Percentiles rank a stretch among this genome's conserved stretches.
These are phyloP conservation scores for Malacoctenus gilli DNA, from an alignment of 2,797 vertebrate species.

Conservation along the genomic window DNA sequence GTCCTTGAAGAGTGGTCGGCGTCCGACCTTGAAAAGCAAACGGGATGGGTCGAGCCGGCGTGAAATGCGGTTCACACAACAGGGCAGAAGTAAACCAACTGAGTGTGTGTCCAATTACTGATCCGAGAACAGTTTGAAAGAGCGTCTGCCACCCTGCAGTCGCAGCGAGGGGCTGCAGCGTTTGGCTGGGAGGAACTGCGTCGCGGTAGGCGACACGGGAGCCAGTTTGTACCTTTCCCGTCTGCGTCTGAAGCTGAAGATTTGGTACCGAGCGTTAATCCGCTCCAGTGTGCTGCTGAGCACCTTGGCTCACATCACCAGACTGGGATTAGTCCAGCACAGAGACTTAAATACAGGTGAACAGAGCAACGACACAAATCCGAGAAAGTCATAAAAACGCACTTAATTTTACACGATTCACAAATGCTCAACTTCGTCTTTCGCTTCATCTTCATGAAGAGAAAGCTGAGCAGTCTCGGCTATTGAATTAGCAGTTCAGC, in stretches of 20 bases:
- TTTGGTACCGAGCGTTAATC: background rate
- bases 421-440: too few species aligned
- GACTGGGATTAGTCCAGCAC: constrained; percentile 63
- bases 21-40: constrained; percentile 15
- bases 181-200: background rate
- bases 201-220: background rate
- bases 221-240: background rate
- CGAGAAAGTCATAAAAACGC: too few species aligned
- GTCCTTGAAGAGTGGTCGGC: constrained; percentile 7
- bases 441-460: too few species aligned
- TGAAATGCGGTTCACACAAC: background rate
- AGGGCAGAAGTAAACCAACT: background rate
- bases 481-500: too few species aligned
- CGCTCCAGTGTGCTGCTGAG: constrained; percentile 35
- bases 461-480: too few species aligned
- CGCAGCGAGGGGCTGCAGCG: background rate
- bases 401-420: too few species aligned
- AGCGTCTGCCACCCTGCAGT: constrained; percentile 1
- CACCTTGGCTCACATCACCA: constrained; percentile 54
- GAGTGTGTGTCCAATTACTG: constrained; percentile 14
- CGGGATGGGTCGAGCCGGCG: background rate
- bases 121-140: constrained; percentile 3
- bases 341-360: background rate
- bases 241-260: background rate
- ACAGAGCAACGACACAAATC: background rate